phyloP scores from a whole-genome alignment of 2,888 invertebrate genomes.

The Pheosia tremula region DNA sequence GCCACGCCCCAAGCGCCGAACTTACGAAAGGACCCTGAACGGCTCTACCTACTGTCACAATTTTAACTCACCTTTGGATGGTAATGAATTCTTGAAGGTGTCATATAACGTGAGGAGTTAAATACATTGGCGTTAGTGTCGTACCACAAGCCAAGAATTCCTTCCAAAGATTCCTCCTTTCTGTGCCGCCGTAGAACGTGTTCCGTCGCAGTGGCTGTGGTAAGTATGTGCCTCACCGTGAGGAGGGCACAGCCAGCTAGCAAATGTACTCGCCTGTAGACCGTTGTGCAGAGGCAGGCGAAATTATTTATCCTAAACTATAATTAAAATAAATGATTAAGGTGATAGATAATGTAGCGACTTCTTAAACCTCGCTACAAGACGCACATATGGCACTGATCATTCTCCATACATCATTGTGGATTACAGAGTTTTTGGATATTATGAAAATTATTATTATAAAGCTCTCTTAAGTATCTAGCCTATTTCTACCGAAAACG shows the following conservation, averaged over 20 bases:
- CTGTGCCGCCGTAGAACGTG: neutral
- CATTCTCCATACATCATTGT: too few species aligned
- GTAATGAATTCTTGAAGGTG: neutral
- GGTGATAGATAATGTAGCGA: too few species aligned
- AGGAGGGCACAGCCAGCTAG: neutral
- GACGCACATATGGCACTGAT: too few species aligned
- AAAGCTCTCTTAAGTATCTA: too few species aligned
- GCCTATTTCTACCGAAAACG: too few species aligned
- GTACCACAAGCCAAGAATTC: neutral
- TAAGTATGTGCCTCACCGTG: neutral
- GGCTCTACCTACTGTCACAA: neutral
- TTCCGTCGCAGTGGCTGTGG: neutral
- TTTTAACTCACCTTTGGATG: constrained; percentile 2
- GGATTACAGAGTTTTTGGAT: too few species aligned
- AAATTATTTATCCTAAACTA: neutral
- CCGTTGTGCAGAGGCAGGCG: constrained; percentile 1
- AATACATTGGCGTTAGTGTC: neutral
- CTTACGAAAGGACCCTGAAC: too few species aligned
- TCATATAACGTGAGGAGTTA: neutral
- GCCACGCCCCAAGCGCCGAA: too few species aligned
- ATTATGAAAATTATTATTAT: too few species aligned
- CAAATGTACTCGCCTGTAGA: neutral
- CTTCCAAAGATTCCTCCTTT: neutral
- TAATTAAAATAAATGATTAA: too few species aligned
- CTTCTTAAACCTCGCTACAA: too few species aligned